These are phyloP conservation scores for Neosilurus mollespiculum DNA, from an alignment of 2,797 vertebrate species.

Conservation along the genomic window DNA sequence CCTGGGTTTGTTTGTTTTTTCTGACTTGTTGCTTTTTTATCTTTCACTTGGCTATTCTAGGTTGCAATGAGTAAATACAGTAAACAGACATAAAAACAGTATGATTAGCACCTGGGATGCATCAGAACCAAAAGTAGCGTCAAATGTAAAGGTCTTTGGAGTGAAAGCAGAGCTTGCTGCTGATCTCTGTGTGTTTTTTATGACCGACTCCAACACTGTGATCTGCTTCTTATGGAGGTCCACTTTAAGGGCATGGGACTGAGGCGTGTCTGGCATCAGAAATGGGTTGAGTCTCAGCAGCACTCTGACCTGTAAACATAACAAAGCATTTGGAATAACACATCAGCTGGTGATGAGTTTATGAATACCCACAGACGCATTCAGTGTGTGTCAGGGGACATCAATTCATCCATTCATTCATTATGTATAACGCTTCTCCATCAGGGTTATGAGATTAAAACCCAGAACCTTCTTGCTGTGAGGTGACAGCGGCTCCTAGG, in stretches of 20 bases:
- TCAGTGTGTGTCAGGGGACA: neutral
- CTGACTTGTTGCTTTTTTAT: no score
- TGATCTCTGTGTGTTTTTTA: constrained; percentile 74
- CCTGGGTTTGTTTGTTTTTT: no score
- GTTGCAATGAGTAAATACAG: no score
- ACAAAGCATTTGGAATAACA: neutral
- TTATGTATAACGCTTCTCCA: no score
- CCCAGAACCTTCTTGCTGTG: no score
- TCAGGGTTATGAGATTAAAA: no score
- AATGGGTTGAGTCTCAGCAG: constrained; percentile 87
- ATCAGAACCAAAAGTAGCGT: constrained; percentile 87
- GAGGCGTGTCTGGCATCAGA: constrained; percentile 72
- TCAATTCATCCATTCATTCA: neutral
- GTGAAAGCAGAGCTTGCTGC: constrained; percentile 70
- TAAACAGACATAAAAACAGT: constrained; percentile 19
- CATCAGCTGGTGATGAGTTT: neutral
- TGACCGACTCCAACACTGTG: constrained; percentile 80
- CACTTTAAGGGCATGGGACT: constrained; percentile 84
- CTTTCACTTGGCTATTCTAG: no score
- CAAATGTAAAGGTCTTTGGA: constrained; percentile 91
- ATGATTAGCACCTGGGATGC: constrained; percentile 84
- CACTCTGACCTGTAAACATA: constrained; percentile 84
- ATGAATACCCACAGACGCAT: neutral
- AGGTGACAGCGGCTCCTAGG: neutral
- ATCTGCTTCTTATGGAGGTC: constrained; percentile 90